These are phyloP conservation scores for Incurvaria masculella DNA, from an alignment of 2,888 invertebrate genomes.

Conservation along the genomic window DNA sequence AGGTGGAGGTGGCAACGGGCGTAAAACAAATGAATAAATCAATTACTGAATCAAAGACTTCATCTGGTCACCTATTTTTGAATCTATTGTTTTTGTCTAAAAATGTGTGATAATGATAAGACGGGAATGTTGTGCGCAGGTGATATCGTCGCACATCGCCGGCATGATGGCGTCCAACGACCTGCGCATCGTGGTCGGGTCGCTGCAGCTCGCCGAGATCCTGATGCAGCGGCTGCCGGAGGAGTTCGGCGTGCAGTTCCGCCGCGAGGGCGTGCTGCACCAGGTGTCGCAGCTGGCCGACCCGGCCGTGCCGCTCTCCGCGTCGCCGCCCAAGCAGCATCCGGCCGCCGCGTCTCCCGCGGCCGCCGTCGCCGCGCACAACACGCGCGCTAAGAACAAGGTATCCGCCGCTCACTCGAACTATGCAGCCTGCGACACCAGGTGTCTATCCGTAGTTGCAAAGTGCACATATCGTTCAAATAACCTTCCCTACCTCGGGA, in stretches of 20 bases:
- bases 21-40: too few species aligned
- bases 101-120: too few species aligned
- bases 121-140: constrained; percentile 31
- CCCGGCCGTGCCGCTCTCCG: constrained; percentile 43
- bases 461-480: too few species aligned
- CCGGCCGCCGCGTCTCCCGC: constrained; percentile 23
- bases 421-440: constrained; percentile 23
- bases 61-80: too few species aligned
- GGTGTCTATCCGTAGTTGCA: too few species aligned
- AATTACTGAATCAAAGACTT: too few species aligned
- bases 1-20: too few species aligned
- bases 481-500: too few species aligned
- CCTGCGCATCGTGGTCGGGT: constrained; percentile 93
- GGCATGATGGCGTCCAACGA: constrained; percentile 98
- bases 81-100: too few species aligned
- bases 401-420: too few species aligned
- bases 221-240: constrained; percentile 95
- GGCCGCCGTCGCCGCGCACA: constrained; percentile 35
- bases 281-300: constrained; percentile 59
- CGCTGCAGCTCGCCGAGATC: constrained; percentile 95
- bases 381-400: constrained; percentile 24
- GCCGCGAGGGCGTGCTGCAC: constrained; percentile 96
- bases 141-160: constrained; percentile 95
- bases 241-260: constrained; percentile 92
- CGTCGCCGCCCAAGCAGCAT: constrained; percentile 53